Evolutionary conservation across 2,797 vertebrate species (phyloP).

Genomic region (Anolis apletophallus): DNA sequence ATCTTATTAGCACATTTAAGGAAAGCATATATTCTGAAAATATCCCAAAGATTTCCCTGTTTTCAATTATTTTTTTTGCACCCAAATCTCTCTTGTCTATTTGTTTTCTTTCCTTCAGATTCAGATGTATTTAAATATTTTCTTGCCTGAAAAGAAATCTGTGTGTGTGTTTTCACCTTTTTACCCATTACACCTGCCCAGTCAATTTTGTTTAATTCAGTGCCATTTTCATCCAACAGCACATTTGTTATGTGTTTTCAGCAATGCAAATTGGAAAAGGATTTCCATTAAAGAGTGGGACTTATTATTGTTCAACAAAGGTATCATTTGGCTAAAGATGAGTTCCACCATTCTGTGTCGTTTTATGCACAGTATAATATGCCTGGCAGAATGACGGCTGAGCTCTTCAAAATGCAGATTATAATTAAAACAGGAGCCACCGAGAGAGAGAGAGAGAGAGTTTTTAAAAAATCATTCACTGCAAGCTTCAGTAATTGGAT

Average conservation of each 20-base stretch:
- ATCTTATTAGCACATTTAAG: neutral
- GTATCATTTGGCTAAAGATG: constrained; percentile 47
- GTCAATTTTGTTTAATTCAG: neutral
- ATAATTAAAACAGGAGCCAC: constrained; percentile 55
- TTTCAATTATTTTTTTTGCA: neutral
- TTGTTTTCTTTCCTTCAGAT: neutral
- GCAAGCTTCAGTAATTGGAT: constrained; percentile 45
- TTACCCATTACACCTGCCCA: neutral
- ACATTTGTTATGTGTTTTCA: neutral
- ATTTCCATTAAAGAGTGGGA: constrained; percentile 36
- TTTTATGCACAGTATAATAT: constrained; percentile 41
- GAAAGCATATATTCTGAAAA: no score
- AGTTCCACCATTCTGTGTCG: constrained; percentile 26
- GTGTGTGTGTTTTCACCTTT: neutral
- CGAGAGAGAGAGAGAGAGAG: constrained; percentile 10
- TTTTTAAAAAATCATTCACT: constrained; percentile 26
- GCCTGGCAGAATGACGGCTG: constrained; percentile 1
- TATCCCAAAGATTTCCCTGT: neutral
- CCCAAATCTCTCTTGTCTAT: neutral
- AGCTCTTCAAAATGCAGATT: constrained; percentile 38
- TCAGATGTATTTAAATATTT: neutral
- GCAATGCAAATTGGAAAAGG: constrained; percentile 5
- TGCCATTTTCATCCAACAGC: neutral
- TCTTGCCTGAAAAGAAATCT: neutral
- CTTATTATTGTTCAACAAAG: constrained; percentile 47